These are phyloP conservation scores for Halictus quadricinctus DNA, from an alignment of 2,888 invertebrate genomes.

Conservation along the genomic window DNA sequence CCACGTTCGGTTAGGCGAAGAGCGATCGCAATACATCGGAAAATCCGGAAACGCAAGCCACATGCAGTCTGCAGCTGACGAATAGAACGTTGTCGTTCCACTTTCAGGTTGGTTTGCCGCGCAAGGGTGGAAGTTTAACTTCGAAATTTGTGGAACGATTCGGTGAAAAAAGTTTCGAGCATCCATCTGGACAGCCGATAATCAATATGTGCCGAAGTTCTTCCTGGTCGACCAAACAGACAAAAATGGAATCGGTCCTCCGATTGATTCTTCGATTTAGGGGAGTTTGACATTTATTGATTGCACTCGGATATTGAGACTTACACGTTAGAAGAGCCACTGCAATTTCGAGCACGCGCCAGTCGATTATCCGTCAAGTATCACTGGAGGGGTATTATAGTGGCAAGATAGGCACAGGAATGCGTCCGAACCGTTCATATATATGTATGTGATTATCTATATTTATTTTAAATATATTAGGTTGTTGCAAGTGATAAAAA, in stretches of 20 bases:
- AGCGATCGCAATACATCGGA: constrained; percentile 4
- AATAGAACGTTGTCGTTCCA: constrained; percentile 50
- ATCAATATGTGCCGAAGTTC: constrained; percentile 63
- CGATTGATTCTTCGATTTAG: constrained; percentile 37
- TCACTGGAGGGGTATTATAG: not conserved
- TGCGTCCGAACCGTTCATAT: not conserved
- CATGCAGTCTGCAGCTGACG: constrained; percentile 23
- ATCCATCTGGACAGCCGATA: constrained; percentile 64
- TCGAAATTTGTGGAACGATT: constrained; percentile 61
- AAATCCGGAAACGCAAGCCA: not conserved
- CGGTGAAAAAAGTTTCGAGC: constrained; percentile 59
- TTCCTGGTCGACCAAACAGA: constrained; percentile 27
- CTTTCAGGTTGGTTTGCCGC: constrained; percentile 39
- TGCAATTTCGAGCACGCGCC: constrained; percentile 9
- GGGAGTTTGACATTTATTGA: constrained; percentile 26
- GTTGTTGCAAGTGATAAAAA: not conserved
- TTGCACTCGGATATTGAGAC: constrained; percentile 32
- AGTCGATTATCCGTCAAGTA: constrained; percentile 7
- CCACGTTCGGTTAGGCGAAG: not conserved
- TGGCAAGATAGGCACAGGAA: not conserved
- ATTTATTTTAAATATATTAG: not conserved
- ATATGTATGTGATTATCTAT: not conserved
- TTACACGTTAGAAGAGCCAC: constrained; percentile 11
- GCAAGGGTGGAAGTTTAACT: constrained; percentile 52
- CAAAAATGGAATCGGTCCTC: constrained; percentile 23